Evolutionary conservation across 2,797 vertebrate species (phyloP).

Genomic region (Podarcis lilfordi): DNA sequence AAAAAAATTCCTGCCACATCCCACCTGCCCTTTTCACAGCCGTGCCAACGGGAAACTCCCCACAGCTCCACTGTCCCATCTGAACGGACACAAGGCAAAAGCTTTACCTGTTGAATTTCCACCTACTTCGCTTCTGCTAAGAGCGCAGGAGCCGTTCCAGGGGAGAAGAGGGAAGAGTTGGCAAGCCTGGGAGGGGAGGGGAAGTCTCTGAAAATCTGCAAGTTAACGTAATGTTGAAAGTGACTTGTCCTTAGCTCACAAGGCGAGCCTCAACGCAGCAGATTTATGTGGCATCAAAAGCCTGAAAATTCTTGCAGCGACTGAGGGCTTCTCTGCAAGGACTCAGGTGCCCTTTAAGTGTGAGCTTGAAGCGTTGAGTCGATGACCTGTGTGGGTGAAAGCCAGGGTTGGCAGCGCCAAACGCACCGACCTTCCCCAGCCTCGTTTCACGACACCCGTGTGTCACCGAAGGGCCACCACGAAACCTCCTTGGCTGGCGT

Average conservation of each 20-base stretch:
- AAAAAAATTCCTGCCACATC: too few relatives aligned
- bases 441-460: too few relatives aligned
- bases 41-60: neutral
- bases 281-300: neutral
- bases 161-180: neutral
- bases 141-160: neutral
- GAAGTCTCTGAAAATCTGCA: neutral
- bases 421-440: too few relatives aligned
- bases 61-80: neutral
- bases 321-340: neutral
- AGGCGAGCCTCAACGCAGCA: neutral
- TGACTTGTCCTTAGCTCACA: too few relatives aligned
- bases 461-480: neutral
- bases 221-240: neutral
- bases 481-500: neutral
- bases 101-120: neutral
- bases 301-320: neutral
- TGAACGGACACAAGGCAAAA: neutral
- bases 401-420: neutral
- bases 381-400: too few relatives aligned
- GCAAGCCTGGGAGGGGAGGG: neutral
- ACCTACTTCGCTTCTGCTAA: neutral
- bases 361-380: neutral
- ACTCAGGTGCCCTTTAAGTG: neutral
- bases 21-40: neutral